Evolutionary conservation across 2,888 invertebrate genomes (phyloP).

Genomic region (Tenodera sinensis): DNA sequence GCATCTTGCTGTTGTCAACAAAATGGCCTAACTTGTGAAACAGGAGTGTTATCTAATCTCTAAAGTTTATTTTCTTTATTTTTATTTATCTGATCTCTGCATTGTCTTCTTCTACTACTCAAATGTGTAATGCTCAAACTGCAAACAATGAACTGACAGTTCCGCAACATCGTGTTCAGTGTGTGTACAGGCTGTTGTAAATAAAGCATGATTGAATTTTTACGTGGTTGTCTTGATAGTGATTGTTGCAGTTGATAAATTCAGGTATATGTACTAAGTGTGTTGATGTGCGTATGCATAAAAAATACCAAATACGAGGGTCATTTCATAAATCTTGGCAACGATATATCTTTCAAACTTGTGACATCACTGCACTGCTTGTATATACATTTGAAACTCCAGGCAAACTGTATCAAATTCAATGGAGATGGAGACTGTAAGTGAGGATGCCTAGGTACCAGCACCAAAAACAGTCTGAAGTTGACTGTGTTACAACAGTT

Average conservation of each 20-base stretch:
- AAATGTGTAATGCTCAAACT: not conserved
- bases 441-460: too few relatives aligned
- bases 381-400: too few relatives aligned
- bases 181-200: not conserved
- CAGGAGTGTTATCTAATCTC: not conserved
- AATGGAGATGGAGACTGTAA: too few relatives aligned
- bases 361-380: too few relatives aligned
- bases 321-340: too few relatives aligned
- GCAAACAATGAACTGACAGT: not conserved
- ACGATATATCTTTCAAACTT: too few relatives aligned
- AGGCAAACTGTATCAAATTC: too few relatives aligned
- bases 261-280: not conserved
- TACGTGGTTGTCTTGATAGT: not conserved
- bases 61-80: not conserved
- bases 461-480: too few relatives aligned
- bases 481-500: too few relatives aligned
- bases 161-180: not conserved
- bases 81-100: too few relatives aligned
- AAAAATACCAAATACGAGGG: too few relatives aligned
- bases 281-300: too few relatives aligned
- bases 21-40: constrained; percentile 68
- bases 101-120: not conserved
- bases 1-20: constrained; percentile 87
- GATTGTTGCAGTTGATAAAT: not conserved
- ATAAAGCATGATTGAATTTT: not conserved